A percentile compares a stretch with the other conserved stretches of the same genome.
Evolutionary conservation across 2,113 vertebrate species (phyloP).

Genomic region (Psephotus haematonotus): DNA sequence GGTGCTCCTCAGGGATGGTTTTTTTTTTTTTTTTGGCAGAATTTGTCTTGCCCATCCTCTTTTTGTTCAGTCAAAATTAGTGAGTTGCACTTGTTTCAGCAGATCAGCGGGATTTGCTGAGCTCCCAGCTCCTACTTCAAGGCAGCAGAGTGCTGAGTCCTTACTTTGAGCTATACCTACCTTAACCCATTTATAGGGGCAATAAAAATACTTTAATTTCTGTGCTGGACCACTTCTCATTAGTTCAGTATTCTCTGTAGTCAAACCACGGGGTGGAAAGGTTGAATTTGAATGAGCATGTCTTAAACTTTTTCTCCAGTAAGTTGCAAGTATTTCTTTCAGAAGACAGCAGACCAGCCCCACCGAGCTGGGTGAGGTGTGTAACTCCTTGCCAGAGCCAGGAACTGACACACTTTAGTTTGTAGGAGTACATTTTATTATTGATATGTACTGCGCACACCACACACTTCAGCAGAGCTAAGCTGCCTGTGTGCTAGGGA

Average conservation of each 20-base stretch:
- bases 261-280: background rate
- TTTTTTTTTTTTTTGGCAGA: background rate
- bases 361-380: background rate
- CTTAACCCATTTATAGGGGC: background rate
- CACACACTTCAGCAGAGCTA: background rate
- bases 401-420: background rate
- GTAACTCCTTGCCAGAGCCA: background rate
- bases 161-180: background rate
- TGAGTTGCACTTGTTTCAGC: background rate
- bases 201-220: background rate
- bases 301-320: background rate
- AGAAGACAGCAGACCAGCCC: rapidly evolving
- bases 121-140: background rate
- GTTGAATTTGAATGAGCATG: background rate
- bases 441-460: rapidly evolving
- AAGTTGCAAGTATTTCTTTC: background rate
- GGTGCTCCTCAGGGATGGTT: background rate
- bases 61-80: background rate
- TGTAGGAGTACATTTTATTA: background rate
- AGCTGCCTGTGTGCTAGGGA: background rate
- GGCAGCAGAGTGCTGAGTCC: background rate
- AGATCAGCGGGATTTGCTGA: background rate
- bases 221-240: background rate
- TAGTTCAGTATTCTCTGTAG: background rate
- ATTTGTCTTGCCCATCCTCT: background rate